Conservation (phyloP, 2,113 vertebrate genomes). For the Sterrhoptilus dennistouni region DNA sequence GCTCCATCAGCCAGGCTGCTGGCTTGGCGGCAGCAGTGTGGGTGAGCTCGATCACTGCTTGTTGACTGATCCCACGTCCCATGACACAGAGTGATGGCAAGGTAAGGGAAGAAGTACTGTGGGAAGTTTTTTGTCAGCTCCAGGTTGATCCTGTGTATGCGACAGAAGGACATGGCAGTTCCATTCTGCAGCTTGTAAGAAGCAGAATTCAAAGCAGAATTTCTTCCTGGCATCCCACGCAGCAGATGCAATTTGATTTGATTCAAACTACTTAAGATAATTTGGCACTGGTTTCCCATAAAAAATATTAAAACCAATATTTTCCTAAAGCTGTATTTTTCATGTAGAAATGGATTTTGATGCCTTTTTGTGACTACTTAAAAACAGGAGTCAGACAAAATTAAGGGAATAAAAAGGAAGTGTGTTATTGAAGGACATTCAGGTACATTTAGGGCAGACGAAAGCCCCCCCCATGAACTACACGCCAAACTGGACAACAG, state of each 20-base stretch:
- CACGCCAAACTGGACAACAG: neutral
- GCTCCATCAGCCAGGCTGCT: neutral
- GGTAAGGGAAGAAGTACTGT: neutral
- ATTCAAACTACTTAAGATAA: neutral
- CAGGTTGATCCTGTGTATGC: neutral
- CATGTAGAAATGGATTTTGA: neutral
- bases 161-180: neutral
- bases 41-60: rapidly evolving
- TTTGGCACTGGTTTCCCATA: neutral
- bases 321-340: neutral
- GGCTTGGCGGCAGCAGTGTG: neutral
- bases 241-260: neutral
- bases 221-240: neutral
- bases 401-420: rapidly evolving
- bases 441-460: neutral
- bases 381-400: neutral
- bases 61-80: neutral
- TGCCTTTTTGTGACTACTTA: neutral
- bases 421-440: neutral
- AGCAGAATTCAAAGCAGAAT: neutral
- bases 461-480: neutral
- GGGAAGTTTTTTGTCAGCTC: neutral
- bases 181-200: neutral
- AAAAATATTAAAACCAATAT: neutral
- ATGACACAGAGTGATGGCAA: neutral